These are phyloP conservation scores for Andrena bucephala DNA, from an alignment of 2,888 invertebrate species.

Conservation along the genomic window DNA sequence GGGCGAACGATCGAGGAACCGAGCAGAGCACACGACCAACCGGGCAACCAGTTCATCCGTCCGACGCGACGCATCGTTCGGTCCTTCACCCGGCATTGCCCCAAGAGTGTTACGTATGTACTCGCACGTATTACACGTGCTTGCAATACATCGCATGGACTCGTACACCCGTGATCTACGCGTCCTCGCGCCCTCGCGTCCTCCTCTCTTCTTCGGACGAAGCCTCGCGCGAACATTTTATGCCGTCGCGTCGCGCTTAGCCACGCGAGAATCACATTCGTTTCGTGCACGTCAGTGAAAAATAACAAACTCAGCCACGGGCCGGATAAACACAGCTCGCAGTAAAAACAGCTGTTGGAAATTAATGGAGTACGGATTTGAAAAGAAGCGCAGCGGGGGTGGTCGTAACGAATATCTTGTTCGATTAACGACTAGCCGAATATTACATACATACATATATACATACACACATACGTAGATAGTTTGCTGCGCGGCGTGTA, in stretches of 20 bases:
- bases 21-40: conserved; percentile 50
- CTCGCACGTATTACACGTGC: conserved; percentile 73
- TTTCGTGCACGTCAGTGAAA: no score
- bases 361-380: no score
- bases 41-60: conserved; percentile 70
- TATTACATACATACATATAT: neutral
- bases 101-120: conserved; percentile 65
- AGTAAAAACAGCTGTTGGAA: no score
- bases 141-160: conserved; percentile 59
- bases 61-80: conserved; percentile 71
- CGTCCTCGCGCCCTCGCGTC: conserved; percentile 2
- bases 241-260: neutral
- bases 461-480: neutral
- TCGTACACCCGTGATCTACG: neutral
- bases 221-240: neutral
- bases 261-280: neutral
- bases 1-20: conserved; percentile 72
- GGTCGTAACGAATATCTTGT: neutral
- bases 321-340: no score
- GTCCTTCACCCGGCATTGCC: conserved; percentile 79
- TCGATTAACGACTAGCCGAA: neutral
- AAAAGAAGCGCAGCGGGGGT: no score
- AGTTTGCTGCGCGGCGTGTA: neutral
- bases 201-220: neutral
- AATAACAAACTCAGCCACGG: no score